These are phyloP conservation scores for Scaptomyza montana DNA, from an alignment of 1,140 invertebrate species.

Conservation along the genomic window DNA sequence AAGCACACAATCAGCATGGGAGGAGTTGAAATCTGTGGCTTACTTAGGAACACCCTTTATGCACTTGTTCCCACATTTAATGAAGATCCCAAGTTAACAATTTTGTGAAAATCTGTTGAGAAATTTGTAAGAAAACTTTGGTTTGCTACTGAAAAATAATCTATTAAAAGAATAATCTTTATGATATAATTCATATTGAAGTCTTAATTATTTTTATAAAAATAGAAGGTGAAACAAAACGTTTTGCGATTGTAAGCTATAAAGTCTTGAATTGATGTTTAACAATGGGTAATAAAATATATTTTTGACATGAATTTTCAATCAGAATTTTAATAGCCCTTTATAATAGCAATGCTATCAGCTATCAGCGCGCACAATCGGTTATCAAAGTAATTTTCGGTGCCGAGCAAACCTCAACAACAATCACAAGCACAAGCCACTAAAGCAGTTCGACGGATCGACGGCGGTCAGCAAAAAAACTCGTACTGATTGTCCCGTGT, in stretches of 20 bases:
- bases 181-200: no score
- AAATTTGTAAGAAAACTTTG: background rate
- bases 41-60: constrained; percentile 13
- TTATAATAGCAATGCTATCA: constrained; percentile 83
- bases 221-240: background rate
- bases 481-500: constrained; percentile 24
- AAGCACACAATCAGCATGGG: constrained; percentile 1
- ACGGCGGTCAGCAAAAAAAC: constrained; percentile 14
- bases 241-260: constrained; percentile 54
- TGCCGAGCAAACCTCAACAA: constrained; percentile 31
- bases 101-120: constrained; percentile 3
- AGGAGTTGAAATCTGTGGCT: constrained; percentile 34
- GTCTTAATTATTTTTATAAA: no score
- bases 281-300: constrained; percentile 77
- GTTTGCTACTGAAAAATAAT: background rate
- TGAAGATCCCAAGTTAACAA: constrained; percentile 5
- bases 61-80: constrained; percentile 31
- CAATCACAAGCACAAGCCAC: constrained; percentile 12
- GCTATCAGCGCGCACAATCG: constrained; percentile 75
- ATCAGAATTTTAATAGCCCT: constrained; percentile 83
- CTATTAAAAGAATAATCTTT: no score
- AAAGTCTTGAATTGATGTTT: constrained; percentile 71
- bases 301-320: constrained; percentile 84
- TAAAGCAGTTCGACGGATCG: constrained; percentile 2
- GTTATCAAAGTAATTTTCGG: constrained; percentile 74